Evolutionary conservation across 2,797 vertebrate species (phyloP).

Genomic region (Centroberyx gerrardi): DNA sequence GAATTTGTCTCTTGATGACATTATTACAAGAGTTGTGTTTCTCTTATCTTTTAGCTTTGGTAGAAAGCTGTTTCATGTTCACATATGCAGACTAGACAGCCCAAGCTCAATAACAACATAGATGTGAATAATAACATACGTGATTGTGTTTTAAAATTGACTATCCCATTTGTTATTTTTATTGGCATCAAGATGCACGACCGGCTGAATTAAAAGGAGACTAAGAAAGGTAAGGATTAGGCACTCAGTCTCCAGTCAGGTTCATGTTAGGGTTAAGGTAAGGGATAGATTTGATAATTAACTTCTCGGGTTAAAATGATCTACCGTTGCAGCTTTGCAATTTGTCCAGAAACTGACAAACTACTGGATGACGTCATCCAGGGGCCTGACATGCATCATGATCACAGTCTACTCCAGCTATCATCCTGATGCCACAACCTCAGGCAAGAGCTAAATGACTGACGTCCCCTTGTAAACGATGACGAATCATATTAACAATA

Average conservation of each 20-base stretch:
- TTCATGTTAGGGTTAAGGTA: neutral
- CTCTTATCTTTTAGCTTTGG: neutral
- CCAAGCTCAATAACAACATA: neutral
- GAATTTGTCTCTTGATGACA: constrained; percentile 1
- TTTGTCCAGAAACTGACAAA: neutral
- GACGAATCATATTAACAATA: neutral
- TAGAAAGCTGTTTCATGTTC: neutral
- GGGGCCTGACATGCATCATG: neutral
- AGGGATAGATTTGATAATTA: neutral
- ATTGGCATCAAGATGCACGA: neutral
- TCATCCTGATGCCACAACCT: neutral
- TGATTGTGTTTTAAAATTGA: neutral
- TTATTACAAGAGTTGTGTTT: neutral
- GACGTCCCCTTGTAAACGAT: neutral
- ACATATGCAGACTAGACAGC: neutral
- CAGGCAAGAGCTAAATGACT: neutral
- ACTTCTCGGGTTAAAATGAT: neutral
- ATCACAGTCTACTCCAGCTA: neutral
- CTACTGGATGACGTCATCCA: neutral
- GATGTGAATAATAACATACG: neutral
- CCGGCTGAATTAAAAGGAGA: neutral
- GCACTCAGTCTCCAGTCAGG: neutral
- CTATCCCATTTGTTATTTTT: neutral
- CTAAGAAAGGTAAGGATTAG: neutral
- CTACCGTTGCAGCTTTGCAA: neutral